Evolutionary conservation across 2,797 vertebrate species (phyloP).

Genomic region (Pseudopleuronectes americanus): DNA sequence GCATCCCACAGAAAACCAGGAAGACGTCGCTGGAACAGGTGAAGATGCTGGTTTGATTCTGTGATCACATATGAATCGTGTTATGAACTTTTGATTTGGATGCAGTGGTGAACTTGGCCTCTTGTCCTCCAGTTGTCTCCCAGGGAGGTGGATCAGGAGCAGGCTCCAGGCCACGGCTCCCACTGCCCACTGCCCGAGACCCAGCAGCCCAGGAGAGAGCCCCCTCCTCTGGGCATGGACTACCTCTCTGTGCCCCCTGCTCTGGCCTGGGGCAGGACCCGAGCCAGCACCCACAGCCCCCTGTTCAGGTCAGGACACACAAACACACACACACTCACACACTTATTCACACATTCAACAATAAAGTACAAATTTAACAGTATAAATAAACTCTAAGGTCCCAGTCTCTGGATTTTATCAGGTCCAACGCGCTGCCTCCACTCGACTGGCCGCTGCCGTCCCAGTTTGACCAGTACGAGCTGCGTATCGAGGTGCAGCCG

Average conservation of each 20-base stretch:
- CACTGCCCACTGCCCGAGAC: conserved; percentile 75
- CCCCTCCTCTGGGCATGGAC: conserved; percentile 86
- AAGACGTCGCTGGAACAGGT: conserved; percentile 92
- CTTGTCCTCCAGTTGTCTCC: conserved; percentile 73
- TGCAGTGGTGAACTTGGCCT: not conserved
- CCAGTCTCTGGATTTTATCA: conserved; percentile 43
- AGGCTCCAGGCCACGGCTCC: conserved; percentile 71
- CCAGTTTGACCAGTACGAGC: conserved; percentile 91
- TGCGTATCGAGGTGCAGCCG: conserved; percentile 92
- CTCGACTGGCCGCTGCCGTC: conserved; percentile 93
- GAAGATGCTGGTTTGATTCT: not conserved
- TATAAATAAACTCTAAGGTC: no score
- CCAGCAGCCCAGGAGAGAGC: conserved; percentile 78
- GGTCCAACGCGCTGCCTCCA: conserved; percentile 90
- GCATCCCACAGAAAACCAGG: conserved; percentile 92
- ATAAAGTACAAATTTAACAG: no score
- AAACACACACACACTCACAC: not conserved
- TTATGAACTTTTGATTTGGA: not conserved
- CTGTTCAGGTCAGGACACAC: conserved; percentile 87
- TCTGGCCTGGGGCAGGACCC: conserved; percentile 89
- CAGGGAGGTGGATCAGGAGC: conserved; percentile 83
- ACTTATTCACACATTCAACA: no score
- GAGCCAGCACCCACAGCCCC: conserved; percentile 91
- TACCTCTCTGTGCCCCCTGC: conserved; percentile 92
- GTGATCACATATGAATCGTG: not conserved